A percentile compares a stretch with the other conserved stretches of the same genome.
phyloP scores from a whole-genome alignment of 1,140 invertebrate genomes.

The Orussus abietinus region DNA sequence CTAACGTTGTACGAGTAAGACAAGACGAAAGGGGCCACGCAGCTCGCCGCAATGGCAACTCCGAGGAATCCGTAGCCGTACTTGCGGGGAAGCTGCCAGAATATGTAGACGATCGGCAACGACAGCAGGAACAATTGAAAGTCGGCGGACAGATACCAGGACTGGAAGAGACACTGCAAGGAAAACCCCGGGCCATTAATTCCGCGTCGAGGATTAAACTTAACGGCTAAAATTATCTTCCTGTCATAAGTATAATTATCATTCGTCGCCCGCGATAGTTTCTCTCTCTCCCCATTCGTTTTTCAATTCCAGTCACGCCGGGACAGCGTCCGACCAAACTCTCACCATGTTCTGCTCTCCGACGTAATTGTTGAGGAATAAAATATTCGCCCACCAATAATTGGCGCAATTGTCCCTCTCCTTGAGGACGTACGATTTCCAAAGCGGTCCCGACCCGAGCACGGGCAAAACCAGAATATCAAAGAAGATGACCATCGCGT shows the following conservation, averaged over 20 bases:
- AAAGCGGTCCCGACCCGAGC: conserved; percentile 38
- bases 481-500: conserved; percentile 38
- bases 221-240: conserved; percentile 3
- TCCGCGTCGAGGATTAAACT: too few species aligned
- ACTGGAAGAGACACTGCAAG: conserved; percentile 56
- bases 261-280: background rate
- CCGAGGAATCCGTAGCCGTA: conserved; percentile 27
- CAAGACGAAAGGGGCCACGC: conserved; percentile 21
- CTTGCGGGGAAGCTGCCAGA: conserved; percentile 40
- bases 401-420: conserved; percentile 39
- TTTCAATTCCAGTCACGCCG: too few species aligned
- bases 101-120: conserved; percentile 48
- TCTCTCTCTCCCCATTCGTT: conserved; percentile 5
- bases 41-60: conserved; percentile 17
- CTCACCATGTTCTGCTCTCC: conserved; percentile 33
- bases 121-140: conserved; percentile 55
- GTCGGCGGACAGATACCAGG: conserved; percentile 58
- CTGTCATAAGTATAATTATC: conserved; percentile 2
- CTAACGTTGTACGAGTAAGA: conserved; percentile 24
- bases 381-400: conserved; percentile 59
- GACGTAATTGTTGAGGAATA: conserved; percentile 59
- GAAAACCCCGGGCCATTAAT: too few species aligned
- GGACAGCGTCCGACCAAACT: too few species aligned
- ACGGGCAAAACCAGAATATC: conserved; percentile 33
- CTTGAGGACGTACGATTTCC: conserved; percentile 25